phyloP scores from a whole-genome alignment of 2,888 invertebrate species.

The Rapana venosa region DNA sequence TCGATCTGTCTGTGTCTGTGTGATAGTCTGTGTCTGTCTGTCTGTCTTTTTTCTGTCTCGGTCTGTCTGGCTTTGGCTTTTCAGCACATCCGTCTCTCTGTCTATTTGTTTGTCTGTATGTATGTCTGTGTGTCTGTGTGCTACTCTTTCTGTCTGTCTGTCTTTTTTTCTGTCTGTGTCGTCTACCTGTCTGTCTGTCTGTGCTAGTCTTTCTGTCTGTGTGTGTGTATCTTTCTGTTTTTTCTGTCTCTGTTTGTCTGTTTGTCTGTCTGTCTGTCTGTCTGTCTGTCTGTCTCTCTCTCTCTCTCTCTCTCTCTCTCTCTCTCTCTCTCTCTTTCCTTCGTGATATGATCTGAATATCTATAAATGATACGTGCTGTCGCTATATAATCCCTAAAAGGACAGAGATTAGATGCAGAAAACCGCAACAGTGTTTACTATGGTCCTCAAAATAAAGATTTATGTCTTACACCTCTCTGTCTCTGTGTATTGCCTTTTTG shows the following conservation, averaged over 20 bases:
- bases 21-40: not conserved
- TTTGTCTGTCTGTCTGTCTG: not conserved
- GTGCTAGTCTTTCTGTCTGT: not conserved
- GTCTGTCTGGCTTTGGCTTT: not conserved
- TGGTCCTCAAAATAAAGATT: too few species aligned
- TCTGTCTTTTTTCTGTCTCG: not conserved
- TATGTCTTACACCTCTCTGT: too few species aligned
- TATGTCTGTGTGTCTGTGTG: not conserved
- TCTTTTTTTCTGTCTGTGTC: not conserved
- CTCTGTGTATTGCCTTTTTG: too few species aligned
- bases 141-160: not conserved
- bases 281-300: not conserved
- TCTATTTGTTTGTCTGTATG: not conserved
- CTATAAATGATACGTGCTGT: too few species aligned
- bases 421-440: too few species aligned
- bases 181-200: not conserved
- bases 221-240: not conserved
- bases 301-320: not conserved
- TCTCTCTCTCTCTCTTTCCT: not conserved
- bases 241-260: not conserved
- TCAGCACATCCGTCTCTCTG: not conserved
- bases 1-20: too few species aligned
- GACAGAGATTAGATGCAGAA: too few species aligned
- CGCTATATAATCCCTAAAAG: too few species aligned
- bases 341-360: too few species aligned